Base-by-base conservation (phyloP, 2,113 vertebrate genomes). In the Tachysurus vachellii region DNA sequence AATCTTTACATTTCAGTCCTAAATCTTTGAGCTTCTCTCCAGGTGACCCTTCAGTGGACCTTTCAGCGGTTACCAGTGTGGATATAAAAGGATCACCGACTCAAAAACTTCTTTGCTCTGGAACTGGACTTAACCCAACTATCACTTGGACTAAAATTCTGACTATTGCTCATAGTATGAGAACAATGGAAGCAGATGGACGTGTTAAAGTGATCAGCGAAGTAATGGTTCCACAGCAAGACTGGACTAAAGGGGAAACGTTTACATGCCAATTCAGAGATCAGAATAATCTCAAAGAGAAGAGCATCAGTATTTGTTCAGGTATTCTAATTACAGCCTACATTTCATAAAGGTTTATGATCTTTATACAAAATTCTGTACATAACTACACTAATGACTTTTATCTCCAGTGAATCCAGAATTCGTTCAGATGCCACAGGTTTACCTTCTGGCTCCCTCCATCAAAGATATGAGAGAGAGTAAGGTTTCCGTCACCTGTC, bases 221-320 rank as follows among this genome's bases (percentile, higher is more conserved):
- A 76, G 84, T 93, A 14, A 1, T 57, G 0, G 66, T 95, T 57
- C 2, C 53, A 75, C 82, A 84, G 6, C 8, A 56, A 1, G 88
- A 94, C 28, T 95, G 94, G 94, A 89, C 89, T 85, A 84, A 56
- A 61, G 91, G 91, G 28, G 64, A 81, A 5, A 12, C 0, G 10
- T 91, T 93, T 85, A 91, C 71, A 4, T 95, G 95, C 92, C 2
- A 92, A 47, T 88, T 94, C 17, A 88, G 36, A 19, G 92, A 95
- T 50, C 71, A 4, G 19, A 36, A 50, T 73, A 5, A 61, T 62
- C 7, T n/a, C 0, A 80, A 2, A 84, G 1, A 0, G 0, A 82
- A 92, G 81, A 10, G 4, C 0, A 92, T 91, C 89, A 94, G 85
- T 85, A 0, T 93, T 81, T 95, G 94, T 62, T 88, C 92, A 92